phyloP scores from a whole-genome alignment of 2,888 invertebrate genomes.

The Dinocampus coccinellae region DNA sequence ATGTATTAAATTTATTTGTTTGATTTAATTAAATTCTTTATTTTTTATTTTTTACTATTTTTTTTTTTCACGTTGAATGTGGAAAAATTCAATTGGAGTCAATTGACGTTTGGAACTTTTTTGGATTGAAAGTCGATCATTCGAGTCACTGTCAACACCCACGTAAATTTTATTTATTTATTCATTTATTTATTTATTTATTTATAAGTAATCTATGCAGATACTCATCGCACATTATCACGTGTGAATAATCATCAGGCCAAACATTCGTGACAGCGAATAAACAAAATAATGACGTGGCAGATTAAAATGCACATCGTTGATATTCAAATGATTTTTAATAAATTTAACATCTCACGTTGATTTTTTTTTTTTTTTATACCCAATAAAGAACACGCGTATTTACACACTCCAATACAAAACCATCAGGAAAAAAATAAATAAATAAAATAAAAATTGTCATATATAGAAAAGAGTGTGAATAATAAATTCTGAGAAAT shows the following conservation, averaged over 20 bases:
- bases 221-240: constrained; percentile 37
- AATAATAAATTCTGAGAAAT: background rate
- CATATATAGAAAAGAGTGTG: background rate
- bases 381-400: background rate
- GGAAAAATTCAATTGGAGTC: no score
- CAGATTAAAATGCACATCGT: constrained; percentile 41
- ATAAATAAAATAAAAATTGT: background rate
- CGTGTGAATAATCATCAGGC: constrained; percentile 49
- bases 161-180: background rate
- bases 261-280: constrained; percentile 55
- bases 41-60: no score
- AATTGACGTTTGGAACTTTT: no score
- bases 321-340: background rate
- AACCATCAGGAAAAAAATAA: background rate
- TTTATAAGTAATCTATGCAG: background rate
- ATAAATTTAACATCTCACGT: background rate
- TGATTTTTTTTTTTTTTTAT: no score
- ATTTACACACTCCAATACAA: background rate
- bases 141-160: constrained; percentile 5
- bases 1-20: no score
- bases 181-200: no score
- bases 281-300: constrained; percentile 65
- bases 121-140: background rate
- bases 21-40: no score
- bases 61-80: no score